Conservation (phyloP, 2,113 vertebrate species). For the Riparia riparia region DNA sequence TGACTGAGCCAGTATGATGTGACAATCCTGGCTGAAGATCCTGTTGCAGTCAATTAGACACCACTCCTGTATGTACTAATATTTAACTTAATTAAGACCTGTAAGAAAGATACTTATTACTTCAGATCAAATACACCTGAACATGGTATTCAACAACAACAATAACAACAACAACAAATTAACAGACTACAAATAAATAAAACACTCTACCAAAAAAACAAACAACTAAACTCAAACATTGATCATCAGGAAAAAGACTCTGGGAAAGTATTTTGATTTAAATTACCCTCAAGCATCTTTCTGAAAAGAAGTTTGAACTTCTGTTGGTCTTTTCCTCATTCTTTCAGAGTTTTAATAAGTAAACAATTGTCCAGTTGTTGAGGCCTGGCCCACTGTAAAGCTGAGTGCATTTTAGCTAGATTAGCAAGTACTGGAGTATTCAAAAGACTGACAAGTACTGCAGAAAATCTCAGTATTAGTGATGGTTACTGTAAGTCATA, state of each 20-base stretch:
- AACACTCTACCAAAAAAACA: accelerated
- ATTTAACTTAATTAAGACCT: not conserved
- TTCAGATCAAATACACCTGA: not conserved
- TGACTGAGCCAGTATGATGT: not conserved
- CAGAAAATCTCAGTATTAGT: not conserved
- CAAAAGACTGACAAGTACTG: not conserved
- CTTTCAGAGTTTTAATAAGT: not conserved
- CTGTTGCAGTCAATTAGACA: not conserved
- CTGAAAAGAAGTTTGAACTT: not conserved
- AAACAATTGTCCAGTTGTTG: not conserved
- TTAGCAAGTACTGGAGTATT: not conserved
- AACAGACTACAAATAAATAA: not conserved
- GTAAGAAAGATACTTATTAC: not conserved
- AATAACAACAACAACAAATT: too few species aligned
- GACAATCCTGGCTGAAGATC: not conserved
- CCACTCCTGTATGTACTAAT: not conserved
- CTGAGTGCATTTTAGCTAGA: not conserved
- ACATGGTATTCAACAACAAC: not conserved
- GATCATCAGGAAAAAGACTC: not conserved
- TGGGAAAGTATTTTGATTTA: not conserved
- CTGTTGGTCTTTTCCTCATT: not conserved
- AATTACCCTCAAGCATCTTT: not conserved
- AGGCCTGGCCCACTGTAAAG: not conserved
- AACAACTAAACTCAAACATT: accelerated
- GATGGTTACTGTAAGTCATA: not conserved